Evolutionary conservation across 2,113 vertebrate genomes (phyloP).

Genomic region (Octodon degus): DNA sequence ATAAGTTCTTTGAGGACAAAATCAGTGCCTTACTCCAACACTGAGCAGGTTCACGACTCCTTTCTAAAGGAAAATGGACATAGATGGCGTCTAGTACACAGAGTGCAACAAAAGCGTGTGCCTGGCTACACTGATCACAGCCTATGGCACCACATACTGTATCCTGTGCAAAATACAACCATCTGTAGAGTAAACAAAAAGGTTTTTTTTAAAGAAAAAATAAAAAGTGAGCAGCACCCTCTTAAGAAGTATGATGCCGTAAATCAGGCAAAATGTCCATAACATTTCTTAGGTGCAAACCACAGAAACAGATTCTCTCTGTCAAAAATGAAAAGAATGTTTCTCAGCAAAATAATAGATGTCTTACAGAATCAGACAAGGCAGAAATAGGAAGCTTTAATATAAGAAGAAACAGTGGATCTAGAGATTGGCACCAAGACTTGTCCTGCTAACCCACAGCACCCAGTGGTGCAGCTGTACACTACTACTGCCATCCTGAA

Average conservation of each 20-base stretch:
- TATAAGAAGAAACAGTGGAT: background rate
- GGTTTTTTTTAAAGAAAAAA: background rate
- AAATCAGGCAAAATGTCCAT: background rate
- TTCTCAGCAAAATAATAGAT: background rate
- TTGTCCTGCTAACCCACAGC: too few species aligned
- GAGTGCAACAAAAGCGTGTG: background rate
- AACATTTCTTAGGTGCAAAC: constrained; percentile 8
- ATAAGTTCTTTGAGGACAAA: constrained; percentile 19
- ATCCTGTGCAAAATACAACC: background rate
- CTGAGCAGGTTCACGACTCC: background rate
- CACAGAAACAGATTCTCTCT: background rate
- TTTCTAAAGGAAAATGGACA: background rate
- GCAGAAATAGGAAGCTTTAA: background rate
- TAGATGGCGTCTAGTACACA: background rate
- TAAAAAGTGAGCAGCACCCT: background rate
- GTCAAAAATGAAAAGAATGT: background rate
- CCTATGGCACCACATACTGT: background rate
- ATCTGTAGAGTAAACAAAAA: background rate
- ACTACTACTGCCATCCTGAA: background rate
- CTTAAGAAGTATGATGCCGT: background rate
- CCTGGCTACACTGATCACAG: background rate
- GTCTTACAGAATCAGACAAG: background rate
- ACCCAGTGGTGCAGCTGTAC: background rate
- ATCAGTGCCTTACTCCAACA: background rate
- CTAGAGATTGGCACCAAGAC: background rate